phyloP scores from a whole-genome alignment of 2,797 vertebrate genomes.

The Cygnus olor region DNA sequence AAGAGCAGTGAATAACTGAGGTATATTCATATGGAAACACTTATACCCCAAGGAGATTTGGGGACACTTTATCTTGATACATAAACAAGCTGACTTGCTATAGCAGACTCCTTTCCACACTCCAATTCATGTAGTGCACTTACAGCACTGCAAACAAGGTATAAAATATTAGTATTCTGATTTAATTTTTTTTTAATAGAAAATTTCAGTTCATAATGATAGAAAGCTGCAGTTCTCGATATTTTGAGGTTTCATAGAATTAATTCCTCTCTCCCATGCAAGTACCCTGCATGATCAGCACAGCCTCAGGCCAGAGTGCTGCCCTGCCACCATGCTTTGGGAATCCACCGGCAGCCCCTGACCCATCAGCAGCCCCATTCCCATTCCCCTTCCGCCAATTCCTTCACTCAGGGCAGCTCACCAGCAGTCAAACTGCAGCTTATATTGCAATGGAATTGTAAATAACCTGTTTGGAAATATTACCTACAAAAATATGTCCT shows the following conservation, averaged over 20 bases:
- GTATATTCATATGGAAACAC: background rate
- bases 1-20: background rate
- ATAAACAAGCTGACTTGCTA: background rate
- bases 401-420: background rate
- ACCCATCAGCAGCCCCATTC: accelerated
- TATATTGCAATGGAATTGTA: background rate
- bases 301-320: accelerated
- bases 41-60: background rate
- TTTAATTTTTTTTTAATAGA: background rate
- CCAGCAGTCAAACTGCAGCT: background rate
- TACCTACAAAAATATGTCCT: background rate
- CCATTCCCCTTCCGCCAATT: accelerated
- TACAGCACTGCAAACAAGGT: background rate
- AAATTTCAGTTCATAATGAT: background rate
- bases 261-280: background rate
- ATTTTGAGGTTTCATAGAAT: background rate
- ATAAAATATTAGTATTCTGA: background rate
- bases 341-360: background rate
- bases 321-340: background rate
- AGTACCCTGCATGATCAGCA: too few species aligned
- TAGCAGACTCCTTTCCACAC: background rate
- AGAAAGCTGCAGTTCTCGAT: background rate
- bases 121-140: accelerated
- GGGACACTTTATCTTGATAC: background rate
- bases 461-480: background rate